Conservation (phyloP, 2,888 invertebrate species). For the Phortica magna region DNA sequence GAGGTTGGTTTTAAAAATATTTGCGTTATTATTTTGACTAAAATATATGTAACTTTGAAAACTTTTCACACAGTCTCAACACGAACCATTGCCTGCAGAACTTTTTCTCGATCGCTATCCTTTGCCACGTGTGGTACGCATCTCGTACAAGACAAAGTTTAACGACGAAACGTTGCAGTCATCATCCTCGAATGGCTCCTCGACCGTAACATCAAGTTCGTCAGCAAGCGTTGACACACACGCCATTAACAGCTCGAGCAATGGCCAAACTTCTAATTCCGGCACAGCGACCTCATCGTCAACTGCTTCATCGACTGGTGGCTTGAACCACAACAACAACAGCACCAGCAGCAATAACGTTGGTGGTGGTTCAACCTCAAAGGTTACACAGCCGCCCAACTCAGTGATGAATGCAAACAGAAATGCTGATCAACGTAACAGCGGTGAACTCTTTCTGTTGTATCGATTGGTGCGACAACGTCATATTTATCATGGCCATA, state of each 20-base stretch:
- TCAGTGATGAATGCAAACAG: background rate
- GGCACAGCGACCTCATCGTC: slow-evolving; percentile 48
- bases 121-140: slow-evolving; percentile 75
- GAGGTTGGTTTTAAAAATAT: slow-evolving; percentile 68
- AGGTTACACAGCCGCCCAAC: slow-evolving; percentile 24
- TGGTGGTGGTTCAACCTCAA: slow-evolving; percentile 47
- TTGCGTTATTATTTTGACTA: background rate
- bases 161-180: slow-evolving; percentile 77
- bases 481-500: slow-evolving; percentile 76
- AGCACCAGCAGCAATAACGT: slow-evolving; percentile 37
- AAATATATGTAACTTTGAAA: background rate
- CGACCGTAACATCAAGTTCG: slow-evolving; percentile 74
- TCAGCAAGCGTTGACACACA: slow-evolving; percentile 53
- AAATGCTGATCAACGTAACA: slow-evolving; percentile 49
- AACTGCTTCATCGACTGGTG: slow-evolving; percentile 49
- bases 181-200: slow-evolving; percentile 76
- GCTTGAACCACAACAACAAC: slow-evolving; percentile 43
- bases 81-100: slow-evolving; percentile 76
- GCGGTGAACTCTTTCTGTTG: slow-evolving; percentile 75
- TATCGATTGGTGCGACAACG: slow-evolving; percentile 76
- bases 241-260: slow-evolving; percentile 24
- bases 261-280: slow-evolving; percentile 38
- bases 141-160: slow-evolving; percentile 72
- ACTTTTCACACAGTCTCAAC: slow-evolving; percentile 63
- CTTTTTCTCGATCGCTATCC: slow-evolving; percentile 76